phyloP scores from a whole-genome alignment of 2,888 invertebrate genomes.

The Sturmia bella region DNA sequence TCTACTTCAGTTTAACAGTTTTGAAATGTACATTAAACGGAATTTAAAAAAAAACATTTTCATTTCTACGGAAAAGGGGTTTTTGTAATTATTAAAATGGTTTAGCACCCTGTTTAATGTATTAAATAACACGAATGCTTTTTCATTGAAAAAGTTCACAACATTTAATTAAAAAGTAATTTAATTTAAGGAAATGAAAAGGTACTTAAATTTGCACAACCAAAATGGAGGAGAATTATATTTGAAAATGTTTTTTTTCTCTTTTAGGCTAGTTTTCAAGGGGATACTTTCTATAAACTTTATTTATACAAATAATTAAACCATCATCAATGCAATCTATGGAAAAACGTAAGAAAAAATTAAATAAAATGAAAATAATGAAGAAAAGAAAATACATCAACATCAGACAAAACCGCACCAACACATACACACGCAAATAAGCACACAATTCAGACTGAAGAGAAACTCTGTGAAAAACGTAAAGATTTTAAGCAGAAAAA shows the following conservation, averaged over 20 bases:
- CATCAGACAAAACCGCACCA: conserved; percentile 59
- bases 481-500: conserved; percentile 41
- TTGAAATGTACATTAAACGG: no score
- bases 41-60: no score
- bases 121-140: neutral
- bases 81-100: neutral
- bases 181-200: conserved; percentile 31
- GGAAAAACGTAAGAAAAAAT: conserved; percentile 39
- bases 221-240: neutral
- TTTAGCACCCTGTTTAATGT: neutral
- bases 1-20: no score
- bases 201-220: conserved; percentile 33
- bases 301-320: conserved; percentile 66
- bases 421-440: conserved; percentile 20
- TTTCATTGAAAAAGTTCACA: conserved; percentile 17
- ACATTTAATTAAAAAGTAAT: conserved; percentile 34
- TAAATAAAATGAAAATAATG: conserved; percentile 52
- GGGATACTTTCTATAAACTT: conserved; percentile 52
- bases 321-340: conserved; percentile 63
- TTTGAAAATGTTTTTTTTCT: conserved; percentile 4
- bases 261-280: conserved; percentile 48
- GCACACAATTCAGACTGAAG: conserved; percentile 30
- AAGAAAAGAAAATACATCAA: conserved; percentile 45
- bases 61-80: no score
- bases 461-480: conserved; percentile 64